Conservation (phyloP, 2,888 invertebrate species). For the Shargacucullia verbasci region DNA sequence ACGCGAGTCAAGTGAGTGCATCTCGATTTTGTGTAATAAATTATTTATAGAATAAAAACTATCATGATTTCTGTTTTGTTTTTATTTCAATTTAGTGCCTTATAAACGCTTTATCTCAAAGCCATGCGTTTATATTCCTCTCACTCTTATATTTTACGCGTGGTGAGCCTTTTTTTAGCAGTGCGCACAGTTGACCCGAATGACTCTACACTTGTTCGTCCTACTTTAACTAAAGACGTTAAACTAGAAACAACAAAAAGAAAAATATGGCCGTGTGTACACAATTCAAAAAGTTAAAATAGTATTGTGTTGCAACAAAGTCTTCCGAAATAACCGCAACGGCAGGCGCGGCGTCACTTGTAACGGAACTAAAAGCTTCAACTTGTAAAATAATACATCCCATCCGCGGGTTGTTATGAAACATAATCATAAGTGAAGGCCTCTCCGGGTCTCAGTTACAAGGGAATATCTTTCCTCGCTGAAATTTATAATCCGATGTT, state of each 20-base stretch:
- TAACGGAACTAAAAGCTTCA: slow-evolving; percentile 56
- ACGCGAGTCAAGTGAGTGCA: too few species aligned
- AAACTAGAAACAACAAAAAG: slow-evolving; percentile 19
- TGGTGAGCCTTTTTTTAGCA: too few species aligned
- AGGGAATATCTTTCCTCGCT: slow-evolving; percentile 64
- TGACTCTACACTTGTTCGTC: too few species aligned
- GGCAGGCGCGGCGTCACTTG: slow-evolving; percentile 31
- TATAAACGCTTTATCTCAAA: too few species aligned
- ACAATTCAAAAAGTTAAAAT: slow-evolving; percentile 37
- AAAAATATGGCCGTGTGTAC: slow-evolving; percentile 15
- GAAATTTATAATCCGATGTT: slow-evolving; percentile 58
- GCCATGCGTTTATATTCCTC: too few species aligned
- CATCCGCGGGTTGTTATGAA: slow-evolving; percentile 62
- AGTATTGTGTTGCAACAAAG: slow-evolving; percentile 47
- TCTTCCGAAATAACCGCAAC: slow-evolving; percentile 46
- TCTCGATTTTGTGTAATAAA: too few species aligned
- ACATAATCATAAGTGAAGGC: slow-evolving; percentile 69
- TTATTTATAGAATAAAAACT: too few species aligned
- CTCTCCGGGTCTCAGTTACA: slow-evolving; percentile 65
- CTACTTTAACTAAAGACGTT: slow-evolving; percentile 10
- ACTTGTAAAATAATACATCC: slow-evolving; percentile 56
- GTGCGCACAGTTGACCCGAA: too few species aligned
- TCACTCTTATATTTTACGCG: too few species aligned
- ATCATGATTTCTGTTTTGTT: too few species aligned
- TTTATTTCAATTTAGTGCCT: too few species aligned